A percentile compares a stretch with the other conserved stretches of the same genome.
These are phyloP conservation scores for Poeciliopsis occidentalis DNA, from an alignment of 2,113 vertebrate genomes.

Conservation along the genomic window DNA sequence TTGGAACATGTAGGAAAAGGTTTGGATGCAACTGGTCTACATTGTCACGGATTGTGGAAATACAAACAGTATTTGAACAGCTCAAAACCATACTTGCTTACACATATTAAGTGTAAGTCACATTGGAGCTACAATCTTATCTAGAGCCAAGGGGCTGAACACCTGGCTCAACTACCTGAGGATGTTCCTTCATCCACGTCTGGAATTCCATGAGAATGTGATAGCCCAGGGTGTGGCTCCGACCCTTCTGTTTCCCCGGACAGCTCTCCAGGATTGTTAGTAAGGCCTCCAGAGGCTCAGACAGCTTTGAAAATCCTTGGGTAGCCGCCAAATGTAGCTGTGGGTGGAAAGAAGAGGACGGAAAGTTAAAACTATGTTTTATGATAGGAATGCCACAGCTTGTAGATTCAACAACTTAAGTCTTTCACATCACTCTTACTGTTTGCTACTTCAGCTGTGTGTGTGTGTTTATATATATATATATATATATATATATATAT, in stretches of 20 bases:
- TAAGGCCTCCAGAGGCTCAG: constrained; percentile 68
- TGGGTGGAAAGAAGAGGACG: neutral
- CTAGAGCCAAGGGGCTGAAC: no score
- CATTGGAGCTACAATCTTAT: no score
- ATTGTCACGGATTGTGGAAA: neutral
- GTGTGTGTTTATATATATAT: no score
- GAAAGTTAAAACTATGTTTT: constrained; percentile 6
- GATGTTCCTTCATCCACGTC: constrained; percentile 66
- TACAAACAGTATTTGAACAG: neutral
- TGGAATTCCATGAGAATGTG: constrained; percentile 76
- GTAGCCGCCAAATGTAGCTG: constrained; percentile 64
- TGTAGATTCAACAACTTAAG: neutral
- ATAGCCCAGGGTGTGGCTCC: constrained; percentile 61
- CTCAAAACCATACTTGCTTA: neutral
- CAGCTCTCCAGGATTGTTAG: constrained; percentile 75
- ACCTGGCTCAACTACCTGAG: constrained; percentile 44
- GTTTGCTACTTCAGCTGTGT: no score
- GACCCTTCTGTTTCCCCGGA: constrained; percentile 67
- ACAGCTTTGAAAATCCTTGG: constrained; percentile 73
- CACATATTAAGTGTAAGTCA: neutral
- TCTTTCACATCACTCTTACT: neutral
- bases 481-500: no score
- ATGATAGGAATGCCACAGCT: constrained; percentile 6
- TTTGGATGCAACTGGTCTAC: neutral
- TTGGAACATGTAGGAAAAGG: neutral